Evolutionary conservation across 2,113 vertebrate species (phyloP), one percentile per base, ranked within the genome.

Genomic region (Corydoras sp.): DNA sequence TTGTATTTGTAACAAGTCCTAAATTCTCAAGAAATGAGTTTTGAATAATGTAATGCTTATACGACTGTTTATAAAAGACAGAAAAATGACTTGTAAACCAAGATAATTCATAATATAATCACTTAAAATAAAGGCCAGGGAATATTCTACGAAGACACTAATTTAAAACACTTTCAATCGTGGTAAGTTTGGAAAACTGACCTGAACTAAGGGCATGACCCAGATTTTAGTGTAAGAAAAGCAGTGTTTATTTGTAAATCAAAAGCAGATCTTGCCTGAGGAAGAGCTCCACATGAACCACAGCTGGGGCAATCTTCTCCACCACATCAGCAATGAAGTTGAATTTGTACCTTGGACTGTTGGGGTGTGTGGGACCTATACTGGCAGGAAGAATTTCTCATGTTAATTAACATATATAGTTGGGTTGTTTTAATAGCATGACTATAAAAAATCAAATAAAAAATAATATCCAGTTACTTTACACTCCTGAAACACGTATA

Each of bases 261-360:
- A 12, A 12, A 55, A 55, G 14, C 31, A 24, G 24, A 14, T 43
- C 51, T 15, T 88, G 97, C 95, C 92, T 95, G 75, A 97, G 86
- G 73, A 96, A 97, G 58, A 97, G 92, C 78, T 98, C 95, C 11
- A 98, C 94, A 82, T 97, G 95, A n/a, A 96, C 95, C 80, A 98
- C 95, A 8, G 95, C 94, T 0, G 95, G 95, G 0, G 94, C 93
- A 4, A 96, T 97, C 85, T 95, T 96, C 86, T 98, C 95, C 83
- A 98, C 95, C 76, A 98, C 95, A 54, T 98, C 95, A 0, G 95
- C 95, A 4, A 98, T 98, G 88, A 98, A 98, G 91, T 98, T 98
- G 87, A 97, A 98, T 85, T 94, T 96, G 87, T 91, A 94, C 70
- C 95, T 88, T 0, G 94, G 93, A 77, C 95, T 98, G 88, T 76